These are phyloP conservation scores for Thrips palmi DNA, from an alignment of 1,140 invertebrate species.

Conservation along the genomic window DNA sequence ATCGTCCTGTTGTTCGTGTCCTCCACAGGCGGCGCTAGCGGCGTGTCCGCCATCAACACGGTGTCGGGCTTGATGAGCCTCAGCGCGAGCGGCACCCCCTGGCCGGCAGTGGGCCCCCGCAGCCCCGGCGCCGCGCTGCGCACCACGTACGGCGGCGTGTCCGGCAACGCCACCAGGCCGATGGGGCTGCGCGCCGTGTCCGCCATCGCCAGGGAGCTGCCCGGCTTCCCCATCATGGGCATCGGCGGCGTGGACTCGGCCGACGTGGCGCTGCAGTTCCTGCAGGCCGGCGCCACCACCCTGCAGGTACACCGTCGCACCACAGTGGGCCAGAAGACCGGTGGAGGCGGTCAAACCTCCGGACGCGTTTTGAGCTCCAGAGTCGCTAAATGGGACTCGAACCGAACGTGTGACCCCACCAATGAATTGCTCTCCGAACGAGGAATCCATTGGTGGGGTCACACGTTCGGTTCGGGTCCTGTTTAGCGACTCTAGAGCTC, in stretches of 20 bases:
- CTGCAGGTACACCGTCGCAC: too few species aligned
- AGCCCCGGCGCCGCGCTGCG: slow-evolving; percentile 40
- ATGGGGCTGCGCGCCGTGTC: slow-evolving; percentile 81
- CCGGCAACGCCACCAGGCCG: slow-evolving; percentile 87
- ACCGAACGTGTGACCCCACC: too few species aligned
- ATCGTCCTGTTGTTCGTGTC: slow-evolving; percentile 7
- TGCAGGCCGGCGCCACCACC: slow-evolving; percentile 77
- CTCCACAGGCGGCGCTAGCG: slow-evolving; percentile 60
- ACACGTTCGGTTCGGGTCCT: too few species aligned
- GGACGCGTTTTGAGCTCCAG: too few species aligned
- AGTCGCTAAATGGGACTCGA: too few species aligned
- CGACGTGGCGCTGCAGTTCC: slow-evolving; percentile 79
- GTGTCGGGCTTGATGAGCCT: slow-evolving; percentile 85
- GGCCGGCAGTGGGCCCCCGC: slow-evolving; percentile 78
- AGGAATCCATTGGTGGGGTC: too few species aligned
- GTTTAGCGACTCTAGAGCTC: too few species aligned
- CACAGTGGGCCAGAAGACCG: too few species aligned
- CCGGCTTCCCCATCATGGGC: slow-evolving; percentile 81
- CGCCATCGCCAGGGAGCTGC: slow-evolving; percentile 60
- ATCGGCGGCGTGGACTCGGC: slow-evolving; percentile 95
- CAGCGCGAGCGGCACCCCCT: slow-evolving; percentile 56
- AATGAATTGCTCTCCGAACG: too few species aligned
- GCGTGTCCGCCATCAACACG: slow-evolving; percentile 95
- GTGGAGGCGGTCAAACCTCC: too few species aligned
- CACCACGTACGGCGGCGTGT: slow-evolving; percentile 93